Percentiles rank a stretch among this genome's conserved stretches.
Evolutionary conservation across 2,888 invertebrate genomes (phyloP).

Genomic region (Tetranychus piercei): DNA sequence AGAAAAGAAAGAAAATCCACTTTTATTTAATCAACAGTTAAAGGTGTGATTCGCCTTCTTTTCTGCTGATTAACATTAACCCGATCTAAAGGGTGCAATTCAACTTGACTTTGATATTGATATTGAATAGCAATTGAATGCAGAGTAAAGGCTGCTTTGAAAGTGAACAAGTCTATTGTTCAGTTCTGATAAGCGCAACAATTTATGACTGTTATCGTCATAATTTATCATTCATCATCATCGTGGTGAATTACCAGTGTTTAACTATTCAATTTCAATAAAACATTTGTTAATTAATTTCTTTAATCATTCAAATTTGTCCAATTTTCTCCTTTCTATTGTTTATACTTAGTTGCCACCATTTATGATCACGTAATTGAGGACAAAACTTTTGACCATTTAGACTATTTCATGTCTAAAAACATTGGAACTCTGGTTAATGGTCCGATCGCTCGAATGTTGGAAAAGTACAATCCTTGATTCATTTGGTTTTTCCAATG

Average conservation of each 20-base stretch:
- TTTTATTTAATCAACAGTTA: not conserved
- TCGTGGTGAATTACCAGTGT: not conserved
- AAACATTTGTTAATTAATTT: no score
- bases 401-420: not conserved
- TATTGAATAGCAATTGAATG: no score
- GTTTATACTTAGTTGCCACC: not conserved
- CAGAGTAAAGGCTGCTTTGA: no score
- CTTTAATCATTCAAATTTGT: not conserved
- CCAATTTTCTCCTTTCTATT: not conserved
- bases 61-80: no score
- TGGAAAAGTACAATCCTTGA: not conserved
- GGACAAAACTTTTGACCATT: not conserved
- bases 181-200: no score
- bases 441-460: not conserved
- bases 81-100: no score
- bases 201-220: not conserved
- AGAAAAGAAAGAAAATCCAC: no score
- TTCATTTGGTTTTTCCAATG: not conserved
- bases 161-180: no score
- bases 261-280: no score
- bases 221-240: not conserved
- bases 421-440: not conserved
- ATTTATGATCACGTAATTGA: not conserved
- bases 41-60: not conserved
- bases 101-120: no score